Base-by-base conservation (phyloP, 2,797 vertebrate genomes). In the Crax fasciolata region DNA sequence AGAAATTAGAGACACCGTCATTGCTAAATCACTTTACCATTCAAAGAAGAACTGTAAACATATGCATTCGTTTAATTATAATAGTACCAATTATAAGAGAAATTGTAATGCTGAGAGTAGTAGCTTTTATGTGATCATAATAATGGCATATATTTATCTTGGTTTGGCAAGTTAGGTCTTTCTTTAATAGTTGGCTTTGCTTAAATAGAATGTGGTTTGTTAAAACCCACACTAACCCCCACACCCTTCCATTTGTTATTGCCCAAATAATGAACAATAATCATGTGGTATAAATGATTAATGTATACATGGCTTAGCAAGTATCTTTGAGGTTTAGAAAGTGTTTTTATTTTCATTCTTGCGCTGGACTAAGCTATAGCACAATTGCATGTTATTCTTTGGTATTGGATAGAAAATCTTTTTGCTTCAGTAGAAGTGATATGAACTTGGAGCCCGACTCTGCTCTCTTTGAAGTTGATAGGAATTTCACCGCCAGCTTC, bases 71-170 rank as follows among this genome's bases (percentile, higher is more conserved):
- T 98, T 98, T 98, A 98, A 98, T 98, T 98, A 98, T 98, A 98
- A 98, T 97, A 97, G 98, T 98, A 97, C 97, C 98, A 98, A 98
- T 98, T 98, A 98, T 98, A 98, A 98, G 97, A 98, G 98, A 98
- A 98, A 98, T 97, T 97, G 98, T 98, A 98, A 98, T 59, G 86
- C 96, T 38, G 96, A 97, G 96, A 97, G 97, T 97, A 97, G 98
- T 95, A 98, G 98, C 98, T 98, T 98, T 98, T 98, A 98, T 98
- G 98, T 98, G 98, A 98, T 98, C 98, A 97, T 98, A 98, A 98
- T 98, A 98, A 99, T 98, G 98, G 98, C 98, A 96, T 98, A 98
- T 98, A 98, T 98, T 98, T 98, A 98, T 99, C 98, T 98, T 98
- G 98, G 98, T 98, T 98, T 98, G 98, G 98, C 98, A 98, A 98